Evolutionary conservation across 2,797 vertebrate species (phyloP).

Genomic region (Acanthornis magna): DNA sequence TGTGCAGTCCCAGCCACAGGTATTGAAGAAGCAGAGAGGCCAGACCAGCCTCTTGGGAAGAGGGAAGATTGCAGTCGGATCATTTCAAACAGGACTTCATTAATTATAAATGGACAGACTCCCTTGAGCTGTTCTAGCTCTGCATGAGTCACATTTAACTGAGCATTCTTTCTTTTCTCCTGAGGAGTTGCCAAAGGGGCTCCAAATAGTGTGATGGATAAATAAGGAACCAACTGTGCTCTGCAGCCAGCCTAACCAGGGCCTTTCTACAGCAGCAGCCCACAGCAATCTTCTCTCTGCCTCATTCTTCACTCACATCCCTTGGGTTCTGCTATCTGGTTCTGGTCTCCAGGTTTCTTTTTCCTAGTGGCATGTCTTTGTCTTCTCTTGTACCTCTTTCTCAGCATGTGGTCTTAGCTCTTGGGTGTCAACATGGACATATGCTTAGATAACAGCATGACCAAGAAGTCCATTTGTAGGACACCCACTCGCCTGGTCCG

Average conservation of each 20-base stretch:
- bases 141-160: background rate
- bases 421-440: background rate
- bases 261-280: background rate
- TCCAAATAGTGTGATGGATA: background rate
- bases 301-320: background rate
- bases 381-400: background rate
- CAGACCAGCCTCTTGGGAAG: background rate
- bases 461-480: background rate
- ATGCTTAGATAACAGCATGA: background rate
- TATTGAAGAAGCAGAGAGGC: background rate
- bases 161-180: background rate
- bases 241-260: background rate
- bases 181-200: background rate
- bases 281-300: background rate
- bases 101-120: constrained; percentile 11
- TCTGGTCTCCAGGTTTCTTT: background rate
- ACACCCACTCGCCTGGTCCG: background rate
- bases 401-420: background rate
- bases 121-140: background rate
- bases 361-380: background rate
- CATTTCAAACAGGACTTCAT: background rate
- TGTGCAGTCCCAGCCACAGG: background rate
- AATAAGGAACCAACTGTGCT: constrained; percentile 29
- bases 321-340: background rate
- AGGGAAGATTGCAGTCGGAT: background rate